phyloP scores from a whole-genome alignment of 2,797 vertebrate genomes.

The Rhabdomys pumilio region DNA sequence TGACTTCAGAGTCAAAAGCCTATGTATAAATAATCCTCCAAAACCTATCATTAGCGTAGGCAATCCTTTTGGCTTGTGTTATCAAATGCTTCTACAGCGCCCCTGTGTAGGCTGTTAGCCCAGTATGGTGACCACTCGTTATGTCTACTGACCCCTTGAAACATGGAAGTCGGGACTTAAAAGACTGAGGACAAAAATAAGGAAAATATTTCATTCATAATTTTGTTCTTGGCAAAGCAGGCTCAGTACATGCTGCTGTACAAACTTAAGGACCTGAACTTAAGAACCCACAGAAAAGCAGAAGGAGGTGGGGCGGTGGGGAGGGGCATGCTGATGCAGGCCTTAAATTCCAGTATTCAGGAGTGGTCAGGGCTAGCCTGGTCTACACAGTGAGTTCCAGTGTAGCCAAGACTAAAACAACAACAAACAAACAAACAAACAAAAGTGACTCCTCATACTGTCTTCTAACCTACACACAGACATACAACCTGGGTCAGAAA shows the following conservation, averaged over 20 bases:
- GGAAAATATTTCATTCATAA: neutral
- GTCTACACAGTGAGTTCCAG: too few relatives aligned
- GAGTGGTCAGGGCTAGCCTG: neutral
- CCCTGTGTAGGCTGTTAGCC: neutral
- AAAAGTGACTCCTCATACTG: neutral
- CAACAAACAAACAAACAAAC: too few relatives aligned
- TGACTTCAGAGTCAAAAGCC: neutral
- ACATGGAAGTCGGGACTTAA: neutral
- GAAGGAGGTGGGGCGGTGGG: too few relatives aligned
- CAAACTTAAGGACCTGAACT: neutral
- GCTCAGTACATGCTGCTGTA: too few relatives aligned
- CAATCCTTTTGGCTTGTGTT: constrained; percentile 36
- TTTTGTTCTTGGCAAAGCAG: neutral
- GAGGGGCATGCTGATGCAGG: neutral
- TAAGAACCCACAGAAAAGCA: neutral
- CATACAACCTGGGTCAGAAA: neutral
- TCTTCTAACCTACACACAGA: neutral
- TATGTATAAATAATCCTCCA: neutral
- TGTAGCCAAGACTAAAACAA: neutral
- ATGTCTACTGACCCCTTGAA: neutral
- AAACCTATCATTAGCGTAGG: neutral
- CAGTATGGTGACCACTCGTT: neutral
- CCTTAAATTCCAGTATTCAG: neutral
- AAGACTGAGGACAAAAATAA: constrained; percentile 33
- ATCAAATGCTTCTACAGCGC: constrained; percentile 7